Evolutionary conservation across 2,888 invertebrate species (phyloP).

Genomic region (Toxonevra muliebris): DNA sequence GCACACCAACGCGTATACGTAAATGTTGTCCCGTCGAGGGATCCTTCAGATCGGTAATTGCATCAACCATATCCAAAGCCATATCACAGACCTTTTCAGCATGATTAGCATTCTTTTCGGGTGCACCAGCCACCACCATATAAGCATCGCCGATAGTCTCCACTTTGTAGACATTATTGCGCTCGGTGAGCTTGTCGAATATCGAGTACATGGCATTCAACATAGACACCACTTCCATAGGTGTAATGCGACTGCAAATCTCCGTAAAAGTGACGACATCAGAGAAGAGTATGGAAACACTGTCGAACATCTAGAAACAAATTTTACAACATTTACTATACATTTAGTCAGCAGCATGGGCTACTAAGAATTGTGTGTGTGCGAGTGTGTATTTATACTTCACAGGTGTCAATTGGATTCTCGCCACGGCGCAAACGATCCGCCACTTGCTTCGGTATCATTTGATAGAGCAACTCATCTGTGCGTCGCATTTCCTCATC

Average conservation of each 20-base stretch:
- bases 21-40: slow-evolving; percentile 90
- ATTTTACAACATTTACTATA: too few species aligned
- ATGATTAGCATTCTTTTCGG: slow-evolving; percentile 88
- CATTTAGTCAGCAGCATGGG: too few species aligned
- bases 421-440: slow-evolving; percentile 93
- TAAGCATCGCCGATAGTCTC: slow-evolving; percentile 99
- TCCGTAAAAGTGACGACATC: slow-evolving; percentile 98
- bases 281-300: slow-evolving; percentile 95
- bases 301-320: slow-evolving; percentile 85
- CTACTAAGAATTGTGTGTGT: too few species aligned
- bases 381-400: slow-evolving; percentile 69
- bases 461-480: slow-evolving; percentile 95
- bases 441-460: slow-evolving; percentile 98
- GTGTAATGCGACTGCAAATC: slow-evolving; percentile 94
- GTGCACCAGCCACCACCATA: slow-evolving; percentile 97
- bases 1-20: slow-evolving; percentile 85
- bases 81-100: slow-evolving; percentile 93
- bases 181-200: slow-evolving; percentile 92
- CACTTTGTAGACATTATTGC: slow-evolving; percentile 95
- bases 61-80: slow-evolving; percentile 96
- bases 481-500: slow-evolving; percentile 96
- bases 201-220: slow-evolving; percentile 98
- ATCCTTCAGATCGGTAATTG: slow-evolving; percentile 89
- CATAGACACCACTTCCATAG: slow-evolving; percentile 98
- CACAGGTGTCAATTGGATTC: slow-evolving; percentile 95